Conservation (phyloP, 2,888 invertebrate species). For the Pedicia rivosa region DNA sequence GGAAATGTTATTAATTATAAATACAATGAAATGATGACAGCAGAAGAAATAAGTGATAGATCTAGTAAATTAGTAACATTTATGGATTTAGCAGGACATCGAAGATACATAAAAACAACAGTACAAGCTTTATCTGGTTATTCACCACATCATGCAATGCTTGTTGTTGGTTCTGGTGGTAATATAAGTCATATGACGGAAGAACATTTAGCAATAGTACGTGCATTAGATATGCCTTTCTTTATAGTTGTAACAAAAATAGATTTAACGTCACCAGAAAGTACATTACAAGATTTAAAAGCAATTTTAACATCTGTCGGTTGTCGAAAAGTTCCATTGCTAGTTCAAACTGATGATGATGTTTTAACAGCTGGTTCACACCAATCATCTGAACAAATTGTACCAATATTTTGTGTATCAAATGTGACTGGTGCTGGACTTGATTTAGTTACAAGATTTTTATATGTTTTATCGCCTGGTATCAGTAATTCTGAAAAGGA, state of each 20-base stretch:
- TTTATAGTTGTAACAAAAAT: slow-evolving; percentile 90
- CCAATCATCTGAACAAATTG: slow-evolving; percentile 44
- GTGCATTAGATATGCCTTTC: slow-evolving; percentile 72
- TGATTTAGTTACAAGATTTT: slow-evolving; percentile 66
- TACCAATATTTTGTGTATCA: slow-evolving; percentile 76
- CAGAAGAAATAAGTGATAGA: slow-evolving; percentile 84
- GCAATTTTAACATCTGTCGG: slow-evolving; percentile 47
- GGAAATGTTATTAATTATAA: slow-evolving; percentile 81
- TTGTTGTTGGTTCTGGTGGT: slow-evolving; percentile 67
- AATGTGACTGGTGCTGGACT: slow-evolving; percentile 79
- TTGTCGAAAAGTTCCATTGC: slow-evolving; percentile 44
- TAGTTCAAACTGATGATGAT: slow-evolving; percentile 51
- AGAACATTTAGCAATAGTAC: slow-evolving; percentile 76
- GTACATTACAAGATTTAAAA: slow-evolving; percentile 39
- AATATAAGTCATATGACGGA: slow-evolving; percentile 71
- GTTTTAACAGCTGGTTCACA: slow-evolving; percentile 54
- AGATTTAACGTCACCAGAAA: slow-evolving; percentile 54
- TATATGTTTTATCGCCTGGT: slow-evolving; percentile 64
- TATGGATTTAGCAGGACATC: slow-evolving; percentile 90
- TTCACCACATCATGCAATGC: slow-evolving; percentile 80
- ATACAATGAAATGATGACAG: slow-evolving; percentile 74
- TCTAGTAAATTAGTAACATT: slow-evolving; percentile 89
- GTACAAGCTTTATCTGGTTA: slow-evolving; percentile 88
- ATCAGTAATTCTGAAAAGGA: slow-evolving; percentile 47
- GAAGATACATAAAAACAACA: slow-evolving; percentile 90